Evolutionary conservation across 2,797 vertebrate genomes (phyloP).

Genomic region (Xenopus petersii): DNA sequence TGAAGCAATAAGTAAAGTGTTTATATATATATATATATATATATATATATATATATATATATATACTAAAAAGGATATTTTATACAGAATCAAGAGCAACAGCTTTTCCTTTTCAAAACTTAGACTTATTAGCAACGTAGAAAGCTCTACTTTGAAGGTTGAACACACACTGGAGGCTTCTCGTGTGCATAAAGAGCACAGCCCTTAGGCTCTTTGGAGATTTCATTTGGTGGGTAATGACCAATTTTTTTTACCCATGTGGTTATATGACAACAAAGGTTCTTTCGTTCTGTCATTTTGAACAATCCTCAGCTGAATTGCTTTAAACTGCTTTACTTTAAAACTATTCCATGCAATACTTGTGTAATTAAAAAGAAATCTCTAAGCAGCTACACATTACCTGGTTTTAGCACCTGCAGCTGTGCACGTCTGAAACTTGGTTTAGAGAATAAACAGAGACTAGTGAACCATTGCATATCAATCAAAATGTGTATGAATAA

Average conservation of each 20-base stretch:
- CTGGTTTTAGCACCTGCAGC: background rate
- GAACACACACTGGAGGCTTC: constrained; percentile 37
- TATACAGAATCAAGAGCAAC: background rate
- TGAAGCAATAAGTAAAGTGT: background rate
- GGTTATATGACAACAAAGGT: background rate
- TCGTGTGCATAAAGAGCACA: constrained; percentile 34
- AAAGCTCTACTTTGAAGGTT: constrained; percentile 45
- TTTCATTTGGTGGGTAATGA: background rate
- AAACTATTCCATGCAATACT: background rate
- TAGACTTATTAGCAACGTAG: constrained; percentile 41
- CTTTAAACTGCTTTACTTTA: background rate
- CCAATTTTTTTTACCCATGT: background rate
- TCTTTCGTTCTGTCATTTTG: background rate
- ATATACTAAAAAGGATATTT: background rate
- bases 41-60: background rate
- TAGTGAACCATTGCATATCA: no score
- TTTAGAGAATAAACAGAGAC: no score
- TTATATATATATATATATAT: no score
- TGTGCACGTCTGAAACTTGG: no score
- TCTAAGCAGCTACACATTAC: background rate
- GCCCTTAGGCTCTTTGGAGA: background rate
- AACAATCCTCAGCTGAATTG: background rate
- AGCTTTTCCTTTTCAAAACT: constrained; percentile 29
- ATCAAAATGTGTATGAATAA: no score
- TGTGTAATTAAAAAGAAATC: background rate